Percentiles rank a stretch among this genome's conserved stretches.
These are phyloP conservation scores for Nycticorax nycticorax DNA, from an alignment of 2,113 vertebrate genomes.

Conservation along the genomic window DNA sequence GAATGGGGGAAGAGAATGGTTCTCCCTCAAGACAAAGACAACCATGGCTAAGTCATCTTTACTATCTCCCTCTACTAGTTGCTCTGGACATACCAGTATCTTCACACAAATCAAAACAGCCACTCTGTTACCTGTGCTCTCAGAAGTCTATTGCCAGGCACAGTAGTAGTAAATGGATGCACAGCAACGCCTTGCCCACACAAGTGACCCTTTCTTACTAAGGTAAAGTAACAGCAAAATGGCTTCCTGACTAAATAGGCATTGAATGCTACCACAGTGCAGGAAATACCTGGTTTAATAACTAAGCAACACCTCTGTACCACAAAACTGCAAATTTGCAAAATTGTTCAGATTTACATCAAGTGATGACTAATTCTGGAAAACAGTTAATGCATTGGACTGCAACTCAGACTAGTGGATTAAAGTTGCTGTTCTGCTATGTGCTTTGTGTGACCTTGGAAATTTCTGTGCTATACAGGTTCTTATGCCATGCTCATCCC, in stretches of 20 bases:
- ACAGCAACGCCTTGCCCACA: neutral
- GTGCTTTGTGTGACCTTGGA: neutral
- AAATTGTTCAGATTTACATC: neutral
- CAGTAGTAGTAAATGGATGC: neutral
- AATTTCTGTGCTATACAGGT: neutral
- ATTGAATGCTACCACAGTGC: neutral
- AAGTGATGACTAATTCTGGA: neutral
- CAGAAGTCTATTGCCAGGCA: rapidly evolving
- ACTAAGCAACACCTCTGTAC: neutral
- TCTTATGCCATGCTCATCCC: neutral
- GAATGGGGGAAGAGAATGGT: neutral
- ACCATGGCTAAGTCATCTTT: neutral
- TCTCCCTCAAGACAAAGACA: neutral
- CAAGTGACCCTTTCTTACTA: neutral
- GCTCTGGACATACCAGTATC: no score
- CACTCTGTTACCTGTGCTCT: neutral
- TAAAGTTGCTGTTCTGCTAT: neutral
- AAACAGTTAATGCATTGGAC: neutral
- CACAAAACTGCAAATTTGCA: neutral
- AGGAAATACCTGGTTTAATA: neutral
- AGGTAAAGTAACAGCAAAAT: neutral
- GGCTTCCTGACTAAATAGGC: neutral
- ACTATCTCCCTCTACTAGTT: neutral
- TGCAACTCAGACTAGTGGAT: neutral
- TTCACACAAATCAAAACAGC: neutral